These are phyloP conservation scores for Cygnus atratus DNA, from an alignment of 2,113 vertebrate species.

Conservation along the genomic window DNA sequence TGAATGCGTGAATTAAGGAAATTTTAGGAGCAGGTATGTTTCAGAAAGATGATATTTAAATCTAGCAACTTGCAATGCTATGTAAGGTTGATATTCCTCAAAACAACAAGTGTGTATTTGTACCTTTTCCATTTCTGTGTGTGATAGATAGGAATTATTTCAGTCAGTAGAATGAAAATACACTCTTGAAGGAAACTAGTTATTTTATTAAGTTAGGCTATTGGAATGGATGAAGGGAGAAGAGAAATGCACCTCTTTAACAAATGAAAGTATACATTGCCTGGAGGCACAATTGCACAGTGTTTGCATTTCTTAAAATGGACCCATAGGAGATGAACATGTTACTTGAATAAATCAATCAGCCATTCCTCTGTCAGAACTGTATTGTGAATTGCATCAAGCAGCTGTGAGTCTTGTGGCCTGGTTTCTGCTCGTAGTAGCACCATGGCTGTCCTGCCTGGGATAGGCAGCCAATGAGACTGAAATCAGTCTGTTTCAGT, in stretches of 20 bases:
- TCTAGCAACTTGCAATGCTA: neutral
- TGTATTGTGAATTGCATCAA: neutral
- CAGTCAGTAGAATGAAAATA: neutral
- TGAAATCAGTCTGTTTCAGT: neutral
- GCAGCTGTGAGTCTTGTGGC: neutral
- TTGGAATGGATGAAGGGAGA: rapidly evolving
- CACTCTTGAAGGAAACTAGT: rapidly evolving
- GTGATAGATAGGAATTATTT: neutral
- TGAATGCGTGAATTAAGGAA: slow-evolving; percentile 20
- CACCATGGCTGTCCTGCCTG: neutral
- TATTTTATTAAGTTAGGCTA: neutral
- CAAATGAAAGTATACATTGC: neutral
- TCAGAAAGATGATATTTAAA: neutral
- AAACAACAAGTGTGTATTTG: neutral
- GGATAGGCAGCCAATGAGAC: neutral
- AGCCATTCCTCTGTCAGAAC: neutral
- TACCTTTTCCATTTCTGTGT: neutral
- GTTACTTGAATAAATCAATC: neutral
- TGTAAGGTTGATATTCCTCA: neutral
- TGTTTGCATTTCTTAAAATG: neutral
- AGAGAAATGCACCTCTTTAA: neutral
- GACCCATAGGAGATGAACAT: neutral
- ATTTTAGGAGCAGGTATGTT: neutral
- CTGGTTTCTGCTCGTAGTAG: neutral
- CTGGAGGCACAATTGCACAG: neutral